Percentiles rank a stretch among this genome's conserved stretches.
Conservation (phyloP, 2,113 vertebrate genomes). For the Chaetorhynchus papuensis region DNA sequence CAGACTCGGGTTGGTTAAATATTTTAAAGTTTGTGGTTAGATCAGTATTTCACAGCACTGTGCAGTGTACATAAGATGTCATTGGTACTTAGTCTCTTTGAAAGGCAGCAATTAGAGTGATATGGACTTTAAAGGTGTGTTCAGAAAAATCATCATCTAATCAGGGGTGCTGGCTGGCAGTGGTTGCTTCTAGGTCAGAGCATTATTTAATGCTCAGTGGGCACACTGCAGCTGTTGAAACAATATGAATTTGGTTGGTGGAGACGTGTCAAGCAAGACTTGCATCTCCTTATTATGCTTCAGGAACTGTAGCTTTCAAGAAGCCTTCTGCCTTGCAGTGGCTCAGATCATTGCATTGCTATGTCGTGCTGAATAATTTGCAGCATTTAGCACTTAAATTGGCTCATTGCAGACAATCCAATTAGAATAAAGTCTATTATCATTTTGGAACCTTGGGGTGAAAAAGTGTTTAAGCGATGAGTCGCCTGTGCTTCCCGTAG, state of each 20-base stretch:
- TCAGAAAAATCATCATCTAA: slow-evolving; percentile 50
- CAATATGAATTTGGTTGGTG: slow-evolving; percentile 50
- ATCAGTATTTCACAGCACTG: neutral
- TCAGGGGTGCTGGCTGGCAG: slow-evolving; percentile 37
- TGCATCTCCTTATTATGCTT: slow-evolving; percentile 57
- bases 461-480: slow-evolving; percentile 69
- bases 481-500: neutral
- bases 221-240: slow-evolving; percentile 63
- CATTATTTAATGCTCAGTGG: slow-evolving; percentile 56
- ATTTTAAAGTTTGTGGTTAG: slow-evolving; percentile 28
- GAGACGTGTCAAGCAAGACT: slow-evolving; percentile 62
- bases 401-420: slow-evolving; percentile 84
- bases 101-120: neutral
- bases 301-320: slow-evolving; percentile 67
- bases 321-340: slow-evolving; percentile 76
- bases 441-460: slow-evolving; percentile 79
- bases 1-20: slow-evolving; percentile 11
- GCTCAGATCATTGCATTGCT: slow-evolving; percentile 84
- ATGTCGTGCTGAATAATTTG: slow-evolving; percentile 89
- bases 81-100: neutral
- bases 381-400: slow-evolving; percentile 89
- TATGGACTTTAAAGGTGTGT: neutral
- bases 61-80: neutral
- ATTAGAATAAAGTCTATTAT: slow-evolving; percentile 84
- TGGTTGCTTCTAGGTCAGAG: slow-evolving; percentile 68